Percentiles rank a stretch among this genome's conserved stretches.
These are phyloP conservation scores for Amazona guildingii DNA, from an alignment of 2,113 vertebrate species.

Conservation along the genomic window DNA sequence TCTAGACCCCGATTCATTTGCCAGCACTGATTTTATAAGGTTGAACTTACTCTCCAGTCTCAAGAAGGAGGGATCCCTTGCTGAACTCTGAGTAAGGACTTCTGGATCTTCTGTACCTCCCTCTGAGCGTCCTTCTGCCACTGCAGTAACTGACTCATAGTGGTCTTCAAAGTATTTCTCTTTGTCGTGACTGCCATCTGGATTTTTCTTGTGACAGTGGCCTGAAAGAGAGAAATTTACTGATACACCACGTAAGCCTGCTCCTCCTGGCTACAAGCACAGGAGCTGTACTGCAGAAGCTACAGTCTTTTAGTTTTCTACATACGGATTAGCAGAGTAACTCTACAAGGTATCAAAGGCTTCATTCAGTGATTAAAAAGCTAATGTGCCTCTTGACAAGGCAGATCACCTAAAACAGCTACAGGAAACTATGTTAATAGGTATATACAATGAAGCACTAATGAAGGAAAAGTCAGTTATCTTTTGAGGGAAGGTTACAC, in stretches of 20 bases:
- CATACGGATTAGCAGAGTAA: not conserved
- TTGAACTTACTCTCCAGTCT: constrained; percentile 79
- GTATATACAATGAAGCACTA: not conserved
- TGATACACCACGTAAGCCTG: not conserved
- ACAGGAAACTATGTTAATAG: not conserved
- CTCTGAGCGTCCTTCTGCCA: constrained; percentile 50
- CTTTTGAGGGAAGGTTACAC: not conserved
- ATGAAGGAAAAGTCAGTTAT: not conserved
- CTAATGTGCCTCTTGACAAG: not conserved
- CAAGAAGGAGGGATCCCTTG: constrained; percentile 64
- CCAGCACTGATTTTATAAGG: not conserved
- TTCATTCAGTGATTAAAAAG: not conserved
- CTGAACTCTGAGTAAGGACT: constrained; percentile 49
- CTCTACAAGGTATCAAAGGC: not conserved
- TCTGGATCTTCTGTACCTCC: constrained; percentile 34
- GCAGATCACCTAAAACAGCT: not conserved
- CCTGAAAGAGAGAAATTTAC: constrained; percentile 68
- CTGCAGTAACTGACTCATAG: constrained; percentile 33
- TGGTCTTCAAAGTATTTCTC: constrained; percentile 74
- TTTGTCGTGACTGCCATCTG: constrained; percentile 63
- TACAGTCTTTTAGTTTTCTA: not conserved
- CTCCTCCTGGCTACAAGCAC: not conserved
- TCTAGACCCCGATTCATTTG: not conserved
- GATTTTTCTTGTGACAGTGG: constrained; percentile 72
- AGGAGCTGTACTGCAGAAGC: not conserved